phyloP scores from a whole-genome alignment of 2,888 invertebrate species.

The Tetramorium bicarinatum region DNA sequence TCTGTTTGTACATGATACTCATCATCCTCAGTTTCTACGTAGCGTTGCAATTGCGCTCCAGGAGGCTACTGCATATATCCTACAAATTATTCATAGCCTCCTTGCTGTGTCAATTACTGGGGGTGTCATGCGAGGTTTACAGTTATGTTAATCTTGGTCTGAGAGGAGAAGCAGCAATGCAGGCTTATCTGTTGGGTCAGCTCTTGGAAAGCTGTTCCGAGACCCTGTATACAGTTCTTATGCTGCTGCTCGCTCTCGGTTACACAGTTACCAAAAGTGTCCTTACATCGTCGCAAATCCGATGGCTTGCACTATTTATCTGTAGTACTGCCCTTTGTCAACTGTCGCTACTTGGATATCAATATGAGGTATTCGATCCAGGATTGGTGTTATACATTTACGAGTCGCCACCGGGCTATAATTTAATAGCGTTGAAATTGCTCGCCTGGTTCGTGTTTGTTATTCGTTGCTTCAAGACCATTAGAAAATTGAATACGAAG shows the following conservation, averaged over 20 bases:
- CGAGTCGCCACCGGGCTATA: constrained; percentile 96
- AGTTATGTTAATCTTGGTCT: constrained; percentile 93
- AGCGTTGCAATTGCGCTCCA: constrained; percentile 91
- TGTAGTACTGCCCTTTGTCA: constrained; percentile 92
- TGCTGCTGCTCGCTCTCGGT: constrained; percentile 95
- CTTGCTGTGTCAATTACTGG: constrained; percentile 90
- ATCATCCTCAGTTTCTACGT: constrained; percentile 92
- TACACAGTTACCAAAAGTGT: constrained; percentile 96
- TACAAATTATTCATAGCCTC: constrained; percentile 95
- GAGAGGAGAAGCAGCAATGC: constrained; percentile 89
- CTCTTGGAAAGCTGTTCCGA: constrained; percentile 92
- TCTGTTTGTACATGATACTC: constrained; percentile 91
- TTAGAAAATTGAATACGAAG: constrained; percentile 77
- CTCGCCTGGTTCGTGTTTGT: constrained; percentile 94
- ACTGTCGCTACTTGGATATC: constrained; percentile 92
- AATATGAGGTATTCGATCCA: constrained; percentile 95
- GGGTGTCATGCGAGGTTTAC: constrained; percentile 90
- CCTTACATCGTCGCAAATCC: constrained; percentile 90
- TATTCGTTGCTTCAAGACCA: constrained; percentile 86
- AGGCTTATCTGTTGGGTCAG: constrained; percentile 88
- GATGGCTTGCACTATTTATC: constrained; percentile 94
- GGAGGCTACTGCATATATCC: constrained; percentile 95
- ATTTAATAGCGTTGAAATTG: constrained; percentile 91
- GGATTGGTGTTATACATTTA: constrained; percentile 96
- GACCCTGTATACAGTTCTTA: constrained; percentile 91